Base-by-base conservation (phyloP, 2,113 vertebrate species). In the Sarotherodon lohbergeri region DNA sequence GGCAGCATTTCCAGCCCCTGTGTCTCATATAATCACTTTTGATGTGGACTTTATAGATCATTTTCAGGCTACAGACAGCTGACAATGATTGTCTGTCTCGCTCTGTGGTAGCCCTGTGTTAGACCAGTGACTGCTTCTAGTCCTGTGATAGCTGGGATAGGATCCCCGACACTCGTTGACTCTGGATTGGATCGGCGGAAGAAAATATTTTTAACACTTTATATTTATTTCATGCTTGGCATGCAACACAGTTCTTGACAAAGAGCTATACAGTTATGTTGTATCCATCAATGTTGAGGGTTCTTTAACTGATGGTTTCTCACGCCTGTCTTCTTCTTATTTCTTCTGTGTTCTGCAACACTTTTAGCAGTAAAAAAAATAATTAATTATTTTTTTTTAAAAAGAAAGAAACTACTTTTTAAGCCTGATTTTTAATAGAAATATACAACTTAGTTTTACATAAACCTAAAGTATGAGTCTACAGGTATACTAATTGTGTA, bases 331-430 rank as follows among this genome's bases (percentile, higher is more conserved):
- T n/a, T 68, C 19, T 68, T 68, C 63, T 41, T 22, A 22, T 68
- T 68, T 41, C 34, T 68, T 41, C n/a, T 80, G 19, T 9, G 24
- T 80, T 54, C 19, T 24, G 32, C 78, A 80, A 54, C 1, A 9
- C 63, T 43, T 54, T 34, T 32, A 80, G 11, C 32, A 55, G 19
- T 43, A 24, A 71, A 13, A 13, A 14, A 41, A 9, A 3, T 7
- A 19, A 17, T 34, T 13, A 12, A 79, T 9, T 22, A 1, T 2
- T 19, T 66, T 36, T 19, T 36, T 36, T 0, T 0, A 11, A 36
- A 29, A 66, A 29, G 19, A 29, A 19, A 76, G 14, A 16, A 48
- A 27, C 71, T 34, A 80, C 76, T 55, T 16, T 80, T 32, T n/a
- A 80, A 55, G 12, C 11, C 29, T 39, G 32, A 54, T 80, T 55